phyloP scores from a whole-genome alignment of 2,797 vertebrate genomes.

The Bucorvus abyssinicus region DNA sequence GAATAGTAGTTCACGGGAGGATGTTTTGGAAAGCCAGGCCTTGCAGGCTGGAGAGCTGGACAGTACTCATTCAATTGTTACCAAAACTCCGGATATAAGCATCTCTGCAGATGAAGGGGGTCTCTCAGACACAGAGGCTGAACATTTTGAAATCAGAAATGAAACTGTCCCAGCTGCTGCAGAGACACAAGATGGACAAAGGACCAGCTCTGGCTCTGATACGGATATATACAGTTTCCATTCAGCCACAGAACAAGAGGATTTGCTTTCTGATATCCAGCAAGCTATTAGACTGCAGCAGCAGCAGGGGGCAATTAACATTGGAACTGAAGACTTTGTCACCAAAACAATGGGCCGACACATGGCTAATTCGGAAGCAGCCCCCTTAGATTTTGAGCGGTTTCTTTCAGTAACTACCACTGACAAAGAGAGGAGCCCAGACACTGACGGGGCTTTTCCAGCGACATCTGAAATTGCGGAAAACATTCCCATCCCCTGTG shows the following conservation, averaged over 20 bases:
- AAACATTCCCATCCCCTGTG: not conserved
- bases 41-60: slow-evolving; percentile 84
- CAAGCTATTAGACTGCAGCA: slow-evolving; percentile 89
- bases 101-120: slow-evolving; percentile 86
- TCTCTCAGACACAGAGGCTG: slow-evolving; percentile 84
- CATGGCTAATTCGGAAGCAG: slow-evolving; percentile 69
- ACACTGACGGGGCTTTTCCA: slow-evolving; percentile 25
- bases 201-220: slow-evolving; percentile 93
- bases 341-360: slow-evolving; percentile 74
- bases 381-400: slow-evolving; percentile 77
- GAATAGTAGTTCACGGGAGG: slow-evolving; percentile 85
- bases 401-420: slow-evolving; percentile 72
- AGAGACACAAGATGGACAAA: slow-evolving; percentile 80
- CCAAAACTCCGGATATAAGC: slow-evolving; percentile 87
- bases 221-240: slow-evolving; percentile 98
- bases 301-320: slow-evolving; percentile 75
- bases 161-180: slow-evolving; percentile 69
- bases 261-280: slow-evolving; percentile 97
- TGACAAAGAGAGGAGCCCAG: slow-evolving; percentile 73
- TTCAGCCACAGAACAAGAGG: slow-evolving; percentile 93
- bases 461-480: not conserved
- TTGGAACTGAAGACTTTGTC: slow-evolving; percentile 51
- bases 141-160: slow-evolving; percentile 72
- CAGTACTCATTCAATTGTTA: slow-evolving; percentile 77
- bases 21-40: slow-evolving; percentile 80